Conservation (phyloP, 2,113 vertebrate genomes). For the Tor tambroides region DNA sequence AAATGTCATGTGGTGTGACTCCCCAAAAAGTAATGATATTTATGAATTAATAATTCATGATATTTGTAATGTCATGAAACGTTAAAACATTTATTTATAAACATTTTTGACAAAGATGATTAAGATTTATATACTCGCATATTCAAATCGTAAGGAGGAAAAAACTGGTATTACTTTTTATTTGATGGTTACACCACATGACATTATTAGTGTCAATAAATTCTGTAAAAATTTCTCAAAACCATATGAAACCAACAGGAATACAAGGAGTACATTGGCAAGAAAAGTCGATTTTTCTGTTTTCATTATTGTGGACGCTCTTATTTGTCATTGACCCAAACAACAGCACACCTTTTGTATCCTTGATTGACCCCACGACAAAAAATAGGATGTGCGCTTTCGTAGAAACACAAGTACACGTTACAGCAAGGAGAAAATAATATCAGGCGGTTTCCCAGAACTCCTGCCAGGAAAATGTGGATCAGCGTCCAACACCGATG, state of each 20-base stretch:
- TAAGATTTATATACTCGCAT: neutral
- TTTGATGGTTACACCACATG: neutral
- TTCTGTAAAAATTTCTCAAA: neutral
- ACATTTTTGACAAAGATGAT: neutral
- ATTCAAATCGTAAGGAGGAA: neutral
- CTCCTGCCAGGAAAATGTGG: constrained; percentile 66
- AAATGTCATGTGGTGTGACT: neutral
- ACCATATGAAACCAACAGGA: neutral
- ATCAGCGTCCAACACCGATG: constrained; percentile 39
- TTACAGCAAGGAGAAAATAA: constrained; percentile 26
- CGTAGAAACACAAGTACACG: neutral
- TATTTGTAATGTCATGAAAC: neutral
- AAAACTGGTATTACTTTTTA: neutral
- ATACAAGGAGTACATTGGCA: neutral
- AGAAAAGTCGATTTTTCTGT: neutral
- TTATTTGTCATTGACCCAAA: neutral
- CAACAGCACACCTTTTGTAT: neutral
- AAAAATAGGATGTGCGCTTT: neutral
- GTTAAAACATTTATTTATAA: neutral
- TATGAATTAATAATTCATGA: neutral
- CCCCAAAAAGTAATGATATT: neutral
- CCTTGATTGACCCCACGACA: neutral
- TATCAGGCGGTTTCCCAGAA: constrained; percentile 50
- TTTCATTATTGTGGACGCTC: neutral
- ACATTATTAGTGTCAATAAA: neutral